A percentile compares a stretch with the other conserved stretches of the same genome.
These are phyloP conservation scores for Galerucella calmariensis DNA, from an alignment of 2,888 invertebrate species.

Conservation along the genomic window DNA sequence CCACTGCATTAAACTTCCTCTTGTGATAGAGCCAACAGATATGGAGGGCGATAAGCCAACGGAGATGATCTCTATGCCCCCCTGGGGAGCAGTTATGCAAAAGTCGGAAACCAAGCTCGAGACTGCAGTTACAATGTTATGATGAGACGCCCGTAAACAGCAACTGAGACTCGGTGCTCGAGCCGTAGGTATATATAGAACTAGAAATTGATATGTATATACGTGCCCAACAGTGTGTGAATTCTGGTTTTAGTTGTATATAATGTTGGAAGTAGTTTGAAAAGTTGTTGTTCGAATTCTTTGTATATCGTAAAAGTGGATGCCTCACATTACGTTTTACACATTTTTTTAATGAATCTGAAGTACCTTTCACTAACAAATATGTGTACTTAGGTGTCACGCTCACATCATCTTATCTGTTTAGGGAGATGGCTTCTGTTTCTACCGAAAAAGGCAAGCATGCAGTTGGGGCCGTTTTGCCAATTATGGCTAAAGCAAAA, in stretches of 20 bases:
- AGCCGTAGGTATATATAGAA: background rate
- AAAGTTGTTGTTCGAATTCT: too few species aligned
- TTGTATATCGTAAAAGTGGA: too few species aligned
- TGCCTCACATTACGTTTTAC: too few species aligned
- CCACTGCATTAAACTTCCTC: slow-evolving; percentile 27
- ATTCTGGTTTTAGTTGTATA: background rate
- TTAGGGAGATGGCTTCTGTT: too few species aligned
- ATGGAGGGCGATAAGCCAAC: slow-evolving; percentile 34
- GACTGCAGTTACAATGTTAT: slow-evolving; percentile 59
- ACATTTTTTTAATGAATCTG: too few species aligned
- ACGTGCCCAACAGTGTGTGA: background rate
- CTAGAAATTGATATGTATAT: background rate
- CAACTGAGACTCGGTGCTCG: slow-evolving; percentile 48
- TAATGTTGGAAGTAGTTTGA: background rate
- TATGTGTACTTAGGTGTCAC: too few species aligned
- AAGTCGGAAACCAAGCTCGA: slow-evolving; percentile 59
- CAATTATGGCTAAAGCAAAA: too few species aligned
- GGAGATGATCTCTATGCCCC: slow-evolving; percentile 55
- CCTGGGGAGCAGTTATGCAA: slow-evolving; percentile 65
- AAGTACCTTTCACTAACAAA: too few species aligned
- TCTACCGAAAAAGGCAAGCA: too few species aligned
- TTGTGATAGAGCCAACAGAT: slow-evolving; percentile 35
- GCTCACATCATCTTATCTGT: too few species aligned
- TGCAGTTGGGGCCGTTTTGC: too few species aligned
- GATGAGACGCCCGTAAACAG: slow-evolving; percentile 60